Conservation (phyloP, 2,797 vertebrate species). For the Nannoperca obscura region DNA sequence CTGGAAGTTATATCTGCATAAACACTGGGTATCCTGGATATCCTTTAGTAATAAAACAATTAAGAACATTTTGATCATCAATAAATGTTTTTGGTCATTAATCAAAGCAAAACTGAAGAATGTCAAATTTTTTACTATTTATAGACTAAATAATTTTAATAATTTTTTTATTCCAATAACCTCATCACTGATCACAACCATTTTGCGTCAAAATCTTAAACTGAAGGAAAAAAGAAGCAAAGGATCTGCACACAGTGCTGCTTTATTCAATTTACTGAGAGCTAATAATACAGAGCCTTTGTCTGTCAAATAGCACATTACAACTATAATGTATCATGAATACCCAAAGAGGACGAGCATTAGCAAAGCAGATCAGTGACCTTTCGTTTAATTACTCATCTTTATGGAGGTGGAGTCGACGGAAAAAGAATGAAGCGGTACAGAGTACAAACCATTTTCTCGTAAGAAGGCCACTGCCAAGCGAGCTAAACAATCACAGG, state of each 20-base stretch:
- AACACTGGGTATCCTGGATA: neutral
- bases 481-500: neutral
- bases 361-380: constrained; percentile 35
- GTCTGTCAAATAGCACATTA: constrained; percentile 16
- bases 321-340: constrained; percentile 33
- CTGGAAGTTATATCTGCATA: neutral
- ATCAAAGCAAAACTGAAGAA: neutral
- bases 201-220: neutral
- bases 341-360: neutral
- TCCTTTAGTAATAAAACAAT: neutral
- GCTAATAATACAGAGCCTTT: constrained; percentile 25
- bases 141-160: neutral
- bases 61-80: neutral
- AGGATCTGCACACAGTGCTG: neutral
- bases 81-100: constrained; percentile 5
- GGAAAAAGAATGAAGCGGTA: constrained; percentile 2
- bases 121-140: constrained; percentile 1
- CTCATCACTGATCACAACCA: constrained; percentile 4
- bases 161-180: no score
- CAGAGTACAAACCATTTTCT: neutral
- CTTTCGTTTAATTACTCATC: constrained; percentile 44
- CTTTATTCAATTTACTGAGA: constrained; percentile 18
- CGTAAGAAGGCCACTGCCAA: neutral
- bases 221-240: neutral
- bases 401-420: constrained; percentile 2